Conservation (phyloP, 2,113 vertebrate species). For the Corythornis madagascariensis region DNA sequence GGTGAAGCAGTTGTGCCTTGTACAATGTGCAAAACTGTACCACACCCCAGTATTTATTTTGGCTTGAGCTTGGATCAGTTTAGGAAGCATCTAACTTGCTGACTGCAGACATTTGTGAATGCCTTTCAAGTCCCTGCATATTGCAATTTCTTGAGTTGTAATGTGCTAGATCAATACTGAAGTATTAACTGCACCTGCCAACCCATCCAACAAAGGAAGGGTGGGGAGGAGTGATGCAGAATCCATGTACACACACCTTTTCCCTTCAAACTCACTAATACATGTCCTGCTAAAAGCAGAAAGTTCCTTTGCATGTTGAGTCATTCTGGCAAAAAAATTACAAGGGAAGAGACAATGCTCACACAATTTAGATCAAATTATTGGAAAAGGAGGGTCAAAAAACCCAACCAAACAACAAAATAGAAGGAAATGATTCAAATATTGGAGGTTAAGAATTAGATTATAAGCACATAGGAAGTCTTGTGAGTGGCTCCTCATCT, state of each 20-base stretch:
- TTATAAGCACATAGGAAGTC: accelerated
- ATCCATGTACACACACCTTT: background rate
- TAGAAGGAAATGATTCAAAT: background rate
- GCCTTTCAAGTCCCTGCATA: slow-evolving; percentile 21
- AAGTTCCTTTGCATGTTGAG: accelerated
- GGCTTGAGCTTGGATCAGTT: background rate
- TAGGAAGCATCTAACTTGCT: slow-evolving; percentile 15
- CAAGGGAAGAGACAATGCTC: background rate
- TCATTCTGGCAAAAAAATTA: background rate
- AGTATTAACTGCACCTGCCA: slow-evolving; percentile 2
- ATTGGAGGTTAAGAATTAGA: background rate
- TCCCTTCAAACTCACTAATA: background rate
- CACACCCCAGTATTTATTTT: background rate
- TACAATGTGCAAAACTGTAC: background rate
- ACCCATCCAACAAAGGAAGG: background rate
- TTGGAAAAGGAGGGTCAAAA: background rate
- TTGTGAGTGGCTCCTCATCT: accelerated
- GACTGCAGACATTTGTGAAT: background rate
- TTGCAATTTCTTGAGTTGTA: background rate
- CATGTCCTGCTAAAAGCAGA: background rate
- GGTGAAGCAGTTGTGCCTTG: background rate
- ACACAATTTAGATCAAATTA: background rate
- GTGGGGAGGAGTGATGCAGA: background rate
- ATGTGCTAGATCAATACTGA: background rate
- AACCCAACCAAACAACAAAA: background rate